phyloP scores from a whole-genome alignment of 2,888 invertebrate genomes.

The Diachrysia chrysitis region DNA sequence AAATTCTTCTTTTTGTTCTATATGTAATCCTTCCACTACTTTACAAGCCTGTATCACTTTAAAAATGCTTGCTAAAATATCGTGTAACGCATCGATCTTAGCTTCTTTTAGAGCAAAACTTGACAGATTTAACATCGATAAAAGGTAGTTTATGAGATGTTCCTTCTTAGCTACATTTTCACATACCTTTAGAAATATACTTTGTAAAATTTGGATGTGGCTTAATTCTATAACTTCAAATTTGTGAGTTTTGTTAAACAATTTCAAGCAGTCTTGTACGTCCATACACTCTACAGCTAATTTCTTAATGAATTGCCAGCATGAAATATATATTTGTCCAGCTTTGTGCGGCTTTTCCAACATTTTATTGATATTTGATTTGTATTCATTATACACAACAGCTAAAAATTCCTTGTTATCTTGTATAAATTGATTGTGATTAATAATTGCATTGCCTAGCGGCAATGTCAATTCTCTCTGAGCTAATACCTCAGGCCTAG shows the following conservation, averaged over 20 bases:
- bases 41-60: conserved; percentile 74
- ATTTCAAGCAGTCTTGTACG: conserved; percentile 86
- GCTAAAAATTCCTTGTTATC: conserved; percentile 83
- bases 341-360: conserved; percentile 92
- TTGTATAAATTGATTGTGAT: conserved; percentile 77
- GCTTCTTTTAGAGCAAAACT: conserved; percentile 84
- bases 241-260: conserved; percentile 90
- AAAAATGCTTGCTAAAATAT: conserved; percentile 72
- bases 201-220: conserved; percentile 88
- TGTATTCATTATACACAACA: conserved; percentile 89
- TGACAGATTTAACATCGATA: conserved; percentile 88
- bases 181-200: conserved; percentile 87
- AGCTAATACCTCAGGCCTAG: conserved; percentile 81
- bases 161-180: conserved; percentile 76
- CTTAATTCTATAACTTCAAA: conserved; percentile 90
- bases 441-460: conserved; percentile 85
- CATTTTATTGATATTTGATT: conserved; percentile 90
- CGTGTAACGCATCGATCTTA: conserved; percentile 66
- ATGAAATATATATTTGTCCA: conserved; percentile 90
- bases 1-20: conserved; percentile 71
- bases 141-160: conserved; percentile 85
- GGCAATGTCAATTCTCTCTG: conserved; percentile 91
- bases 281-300: conserved; percentile 90
- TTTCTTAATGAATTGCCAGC: conserved; percentile 88
- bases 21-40: conserved; percentile 65